phyloP scores from a whole-genome alignment of 1,140 invertebrate species.

The Drosophila mojavensis region DNA sequence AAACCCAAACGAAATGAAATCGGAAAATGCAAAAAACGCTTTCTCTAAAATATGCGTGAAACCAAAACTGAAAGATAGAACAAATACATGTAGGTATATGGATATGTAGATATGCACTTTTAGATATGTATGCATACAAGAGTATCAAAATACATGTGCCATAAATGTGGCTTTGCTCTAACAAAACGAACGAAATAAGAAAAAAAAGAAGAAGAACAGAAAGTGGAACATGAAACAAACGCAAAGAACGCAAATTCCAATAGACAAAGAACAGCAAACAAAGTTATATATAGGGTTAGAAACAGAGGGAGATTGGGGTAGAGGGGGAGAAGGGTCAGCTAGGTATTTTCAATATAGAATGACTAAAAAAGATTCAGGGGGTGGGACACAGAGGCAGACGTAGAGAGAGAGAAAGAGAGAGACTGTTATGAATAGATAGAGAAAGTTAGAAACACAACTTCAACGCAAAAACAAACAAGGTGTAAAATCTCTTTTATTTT shows the following conservation, averaged over 20 bases:
- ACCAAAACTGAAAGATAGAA: conserved; percentile 45
- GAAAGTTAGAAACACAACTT: conserved; percentile 36
- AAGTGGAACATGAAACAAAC: conserved; percentile 40
- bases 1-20: conserved; percentile 18
- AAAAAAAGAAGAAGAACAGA: conserved; percentile 4
- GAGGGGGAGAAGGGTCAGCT: not conserved
- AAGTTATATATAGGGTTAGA: conserved; percentile 43
- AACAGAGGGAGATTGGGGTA: conserved; percentile 13
- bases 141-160: conserved; percentile 45
- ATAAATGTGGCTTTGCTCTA: conserved; percentile 44
- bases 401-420: not conserved
- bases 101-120: conserved; percentile 1
- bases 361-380: not conserved
- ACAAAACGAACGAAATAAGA: conserved; percentile 3
- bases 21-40: conserved; percentile 38
- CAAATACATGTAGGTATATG: not conserved
- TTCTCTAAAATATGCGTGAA: conserved; percentile 43
- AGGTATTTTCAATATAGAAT: conserved; percentile 11
- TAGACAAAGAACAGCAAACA: conserved; percentile 45
- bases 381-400: not conserved
- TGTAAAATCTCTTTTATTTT: conserved; percentile 28
- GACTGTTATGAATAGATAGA: conserved; percentile 7
- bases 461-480: conserved; percentile 47
- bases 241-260: conserved; percentile 47
- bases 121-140: conserved; percentile 30